Evolutionary conservation across 2,113 vertebrate genomes (phyloP), one percentile per base, ranked within the genome.

Genomic region (Corythoichthys haematopterus): DNA sequence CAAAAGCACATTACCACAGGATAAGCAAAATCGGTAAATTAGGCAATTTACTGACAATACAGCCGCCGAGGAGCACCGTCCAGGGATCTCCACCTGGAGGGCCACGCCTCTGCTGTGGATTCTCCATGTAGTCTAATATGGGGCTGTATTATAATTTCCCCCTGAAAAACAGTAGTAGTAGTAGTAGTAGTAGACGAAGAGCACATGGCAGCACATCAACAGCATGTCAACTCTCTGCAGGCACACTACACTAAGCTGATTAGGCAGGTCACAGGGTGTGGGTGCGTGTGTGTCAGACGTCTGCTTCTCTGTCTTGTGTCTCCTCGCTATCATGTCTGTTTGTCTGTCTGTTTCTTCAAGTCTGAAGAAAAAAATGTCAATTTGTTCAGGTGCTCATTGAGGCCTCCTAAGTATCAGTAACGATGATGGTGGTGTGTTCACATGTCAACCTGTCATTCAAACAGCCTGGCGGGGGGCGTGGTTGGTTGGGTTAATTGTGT

Each of bases 181-280:
- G 52, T 57, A 36, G 55, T n/a, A n/a, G n/a, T n/a, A 57, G 55
- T 57, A 57, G 55, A 35, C 57, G 68, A 64, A 72, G 67, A 4
- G 14, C 59, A 67, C 47, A 37, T 35, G 13, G 45, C 64, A 6
- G 72, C 68, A 69, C 70, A 71, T 81, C 74, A 73, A 15, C 38
- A 59, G 75, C 56, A 81, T 84, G 75, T 46, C 64, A 51, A 73
- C 64, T 45, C 70, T 80, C 79, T 69, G 66, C 47, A 62, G 76
- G 77, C 64, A 79, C 72, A 74, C 74, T 48, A 60, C 13, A 58
- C 67, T 89, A 87, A 89, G 87, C 86, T 83, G 88, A 88, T 89
- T 89, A 89, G 40, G 15, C 28, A 68, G 72, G 79, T 84, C 81
- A 77, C 48, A 72, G 70, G 73, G 66, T 65, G 75, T 69, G 75